Percentiles rank a stretch among this genome's conserved stretches.
phyloP scores from a whole-genome alignment of 2,797 vertebrate genomes.

The Leptoclinus maculatus region DNA sequence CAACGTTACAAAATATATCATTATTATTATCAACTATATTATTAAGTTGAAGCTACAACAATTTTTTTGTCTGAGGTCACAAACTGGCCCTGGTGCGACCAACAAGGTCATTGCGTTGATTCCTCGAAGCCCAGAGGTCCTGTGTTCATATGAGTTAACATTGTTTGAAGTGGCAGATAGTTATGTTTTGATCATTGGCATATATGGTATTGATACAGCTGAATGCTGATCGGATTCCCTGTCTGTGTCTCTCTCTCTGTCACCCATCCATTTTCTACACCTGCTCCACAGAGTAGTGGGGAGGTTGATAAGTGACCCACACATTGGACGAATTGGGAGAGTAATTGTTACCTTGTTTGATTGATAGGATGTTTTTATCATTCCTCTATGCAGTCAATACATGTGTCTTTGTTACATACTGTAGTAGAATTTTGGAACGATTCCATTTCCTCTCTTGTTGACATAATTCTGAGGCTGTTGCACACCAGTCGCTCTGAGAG shows the following conservation, averaged over 20 bases:
- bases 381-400: slow-evolving; percentile 1
- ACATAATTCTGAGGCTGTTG: slow-evolving; percentile 33
- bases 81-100: background rate
- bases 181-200: background rate
- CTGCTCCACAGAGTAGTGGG: background rate
- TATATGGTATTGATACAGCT: background rate
- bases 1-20: no score
- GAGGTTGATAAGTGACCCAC: slow-evolving; percentile 9
- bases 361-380: slow-evolving; percentile 1
- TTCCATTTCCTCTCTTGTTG: slow-evolving; percentile 52
- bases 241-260: slow-evolving; percentile 3
- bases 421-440: slow-evolving; percentile 46
- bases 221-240: background rate
- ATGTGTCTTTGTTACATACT: background rate
- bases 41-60: background rate
- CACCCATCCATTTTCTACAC: slow-evolving; percentile 5
- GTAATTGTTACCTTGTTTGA: slow-evolving; percentile 16
- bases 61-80: slow-evolving; percentile 15
- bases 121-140: background rate
- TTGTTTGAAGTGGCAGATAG: slow-evolving; percentile 14
- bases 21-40: background rate
- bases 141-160: slow-evolving; percentile 12
- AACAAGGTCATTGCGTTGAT: slow-evolving; percentile 1
- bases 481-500: slow-evolving; percentile 51
- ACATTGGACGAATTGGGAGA: background rate